Evolutionary conservation across 2,797 vertebrate genomes (phyloP), one percentile per base, ranked within the genome.

Genomic region (Poeciliopsis turneri): DNA sequence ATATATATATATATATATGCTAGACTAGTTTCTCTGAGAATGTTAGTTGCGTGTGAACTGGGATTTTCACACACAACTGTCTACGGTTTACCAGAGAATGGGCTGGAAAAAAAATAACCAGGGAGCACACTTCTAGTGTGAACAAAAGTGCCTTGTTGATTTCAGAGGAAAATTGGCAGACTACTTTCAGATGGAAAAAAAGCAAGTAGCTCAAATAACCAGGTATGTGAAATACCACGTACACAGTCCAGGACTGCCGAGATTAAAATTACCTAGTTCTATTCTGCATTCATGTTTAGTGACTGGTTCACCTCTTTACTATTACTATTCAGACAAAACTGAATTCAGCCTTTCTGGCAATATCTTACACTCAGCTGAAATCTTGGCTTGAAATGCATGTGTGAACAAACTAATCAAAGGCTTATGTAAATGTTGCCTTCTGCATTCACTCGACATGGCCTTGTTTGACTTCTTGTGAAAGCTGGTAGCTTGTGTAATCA

Each of bases 321-420:
- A 70, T 16, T 23, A 46, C n/a, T 16, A n/a, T 70, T 46, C 41
- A 70, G 68, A 15, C 25, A 4, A 45, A 16, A 41, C 75, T 84
- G 75, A 79, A 80, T 92, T 93, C 87, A 85, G 82, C 94, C 86
- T 82, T 84, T 36, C 83, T 82, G 84, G 90, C 95, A 61, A 78
- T 84, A 61, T 94, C 94, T 90, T 88, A 87, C 84, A 70, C 6
- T n/a, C 68, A 46, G 68, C 68, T 78, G 75, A 75, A 81, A 90
- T 86, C 80, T 93, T 90, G 87, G 86, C 84, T 92, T 61, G 76
- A 92, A 85, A 86, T n/a, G 84, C 86, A 77, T 69, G 78, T 85
- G 83, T 84, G 75, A 88, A 84, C 39, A 72, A 81, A 82, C 51
- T 80, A 49, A 79, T 87, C 79, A 77, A 68, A 76, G 77, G 25